Evolutionary conservation across 1,140 invertebrate species (phyloP).

Genomic region (Microvelia longipes): DNA sequence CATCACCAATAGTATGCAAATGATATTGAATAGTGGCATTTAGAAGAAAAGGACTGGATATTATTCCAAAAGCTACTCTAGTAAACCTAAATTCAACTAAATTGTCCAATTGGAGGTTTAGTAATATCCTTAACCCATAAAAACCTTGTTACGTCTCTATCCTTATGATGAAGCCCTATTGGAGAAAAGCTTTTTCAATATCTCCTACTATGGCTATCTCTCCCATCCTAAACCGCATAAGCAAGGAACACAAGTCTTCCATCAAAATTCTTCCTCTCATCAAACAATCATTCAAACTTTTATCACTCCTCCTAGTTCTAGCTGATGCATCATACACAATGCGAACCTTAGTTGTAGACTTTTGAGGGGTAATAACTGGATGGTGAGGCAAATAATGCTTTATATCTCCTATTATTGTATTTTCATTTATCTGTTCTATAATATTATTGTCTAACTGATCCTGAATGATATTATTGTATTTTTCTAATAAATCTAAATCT

Average conservation of each 20-base stretch:
- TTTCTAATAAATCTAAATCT: background rate
- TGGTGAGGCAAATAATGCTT: background rate
- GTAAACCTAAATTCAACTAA: background rate
- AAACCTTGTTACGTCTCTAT: background rate
- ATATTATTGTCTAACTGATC: background rate
- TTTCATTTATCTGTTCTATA: background rate
- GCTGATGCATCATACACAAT: background rate
- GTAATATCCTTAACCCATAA: background rate
- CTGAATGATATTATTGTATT: background rate
- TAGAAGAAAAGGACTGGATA: background rate
- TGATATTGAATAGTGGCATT: background rate
- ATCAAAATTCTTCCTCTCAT: background rate
- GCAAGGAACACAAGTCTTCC: background rate
- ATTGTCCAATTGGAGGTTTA: background rate
- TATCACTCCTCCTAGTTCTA: background rate
- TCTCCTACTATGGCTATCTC: background rate
- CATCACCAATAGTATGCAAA: background rate
- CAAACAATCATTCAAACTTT: background rate
- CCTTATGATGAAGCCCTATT: background rate
- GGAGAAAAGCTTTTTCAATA: background rate
- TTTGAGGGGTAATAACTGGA: background rate
- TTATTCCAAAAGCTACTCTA: background rate
- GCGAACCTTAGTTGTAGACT: background rate
- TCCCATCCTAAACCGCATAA: background rate
- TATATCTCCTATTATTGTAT: background rate